A percentile compares a stretch with the other conserved stretches of the same genome.
Conservation (phyloP, 2,113 vertebrate species). For the Lasiurus cinereus region DNA sequence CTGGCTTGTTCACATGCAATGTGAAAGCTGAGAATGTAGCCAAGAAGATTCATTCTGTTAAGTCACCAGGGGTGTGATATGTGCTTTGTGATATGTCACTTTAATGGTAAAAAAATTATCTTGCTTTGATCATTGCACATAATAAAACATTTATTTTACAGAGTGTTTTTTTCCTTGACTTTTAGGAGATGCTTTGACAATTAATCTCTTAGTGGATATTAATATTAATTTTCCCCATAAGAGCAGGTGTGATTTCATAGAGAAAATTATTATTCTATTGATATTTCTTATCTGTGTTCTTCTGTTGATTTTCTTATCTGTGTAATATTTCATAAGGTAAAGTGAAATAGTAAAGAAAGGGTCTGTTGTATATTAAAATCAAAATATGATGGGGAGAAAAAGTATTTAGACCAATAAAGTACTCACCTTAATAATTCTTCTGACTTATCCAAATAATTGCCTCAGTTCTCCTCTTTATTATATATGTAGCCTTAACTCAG, state of each 20-base stretch:
- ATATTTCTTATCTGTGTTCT: constrained; percentile 51
- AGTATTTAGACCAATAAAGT: constrained; percentile 45
- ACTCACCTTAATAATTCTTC: constrained; percentile 62
- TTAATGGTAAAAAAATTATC: neutral
- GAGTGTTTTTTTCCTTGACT: constrained; percentile 45
- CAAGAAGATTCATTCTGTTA: neutral
- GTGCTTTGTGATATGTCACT: constrained; percentile 1
- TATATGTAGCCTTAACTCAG: constrained; percentile 73
- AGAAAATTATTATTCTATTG: constrained; percentile 11
- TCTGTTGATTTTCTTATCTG: constrained; percentile 57
- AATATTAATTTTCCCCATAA: constrained; percentile 39
- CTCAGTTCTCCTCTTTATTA: constrained; percentile 48
- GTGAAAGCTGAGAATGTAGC: neutral
- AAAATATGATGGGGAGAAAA: neutral
- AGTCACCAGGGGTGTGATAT: neutral
- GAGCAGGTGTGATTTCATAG: constrained; percentile 46
- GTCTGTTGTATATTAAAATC: constrained; percentile 18
- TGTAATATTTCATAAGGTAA: constrained; percentile 55
- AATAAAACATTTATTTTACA: constrained; percentile 32
- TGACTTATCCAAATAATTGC: constrained; percentile 56
- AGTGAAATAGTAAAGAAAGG: constrained; percentile 18
- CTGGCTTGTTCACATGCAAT: neutral
- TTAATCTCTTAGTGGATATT: constrained; percentile 61
- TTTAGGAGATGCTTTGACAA: constrained; percentile 55
- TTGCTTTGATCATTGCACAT: neutral